Evolutionary conservation across 2,113 vertebrate species (phyloP), one percentile per base, ranked within the genome.

Genomic region (Clarias batrachus): DNA sequence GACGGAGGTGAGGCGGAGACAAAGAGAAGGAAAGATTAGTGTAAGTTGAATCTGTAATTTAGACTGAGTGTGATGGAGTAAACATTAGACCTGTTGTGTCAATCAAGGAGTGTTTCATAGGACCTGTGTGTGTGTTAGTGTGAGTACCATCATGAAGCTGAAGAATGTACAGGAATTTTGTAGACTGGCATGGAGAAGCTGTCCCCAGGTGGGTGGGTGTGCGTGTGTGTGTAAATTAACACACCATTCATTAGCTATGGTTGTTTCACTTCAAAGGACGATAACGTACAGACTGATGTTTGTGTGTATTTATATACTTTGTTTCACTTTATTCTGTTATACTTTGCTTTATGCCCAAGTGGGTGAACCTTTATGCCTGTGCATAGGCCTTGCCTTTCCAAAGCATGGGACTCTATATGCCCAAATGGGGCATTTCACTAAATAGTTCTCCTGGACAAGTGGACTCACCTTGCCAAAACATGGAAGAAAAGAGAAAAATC

Each of bases 161-260:
- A 93, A 94, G 91, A 93, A 93, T 71, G 87, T 94, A 90, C 91
- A 94, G 89, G 84, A 85, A 77, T 89, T 94, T 10, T 96, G 94
- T 90, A 93, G 92, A 89, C 91, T 94, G 82, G 77, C 93, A 87
- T 95, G 94, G 93, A 95, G 81, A 89, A 95, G 94, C 92, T 96
- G 93, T 90, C 92, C 94, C 81, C 93, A 96, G 95, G 95, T 95
- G 77, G 86, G 93, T 82, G 13, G 10, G 13, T 30, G 65, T 68
- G 65, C 14, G n/a, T 68, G 16, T 70, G 14, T 70, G 30, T 19
- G 2, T 17, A 66, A 4, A 66, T 66, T 27, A 63, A 27, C 65
- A 66, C 65, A 27, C 63, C n/a, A 27, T 65, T n/a, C 25, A n/a
- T 2, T 37, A 37, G 33, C 33, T 37, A 37, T 37, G 63, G 63